phyloP scores from a whole-genome alignment of 2,888 invertebrate genomes.

The Galerucella nymphaeae region DNA sequence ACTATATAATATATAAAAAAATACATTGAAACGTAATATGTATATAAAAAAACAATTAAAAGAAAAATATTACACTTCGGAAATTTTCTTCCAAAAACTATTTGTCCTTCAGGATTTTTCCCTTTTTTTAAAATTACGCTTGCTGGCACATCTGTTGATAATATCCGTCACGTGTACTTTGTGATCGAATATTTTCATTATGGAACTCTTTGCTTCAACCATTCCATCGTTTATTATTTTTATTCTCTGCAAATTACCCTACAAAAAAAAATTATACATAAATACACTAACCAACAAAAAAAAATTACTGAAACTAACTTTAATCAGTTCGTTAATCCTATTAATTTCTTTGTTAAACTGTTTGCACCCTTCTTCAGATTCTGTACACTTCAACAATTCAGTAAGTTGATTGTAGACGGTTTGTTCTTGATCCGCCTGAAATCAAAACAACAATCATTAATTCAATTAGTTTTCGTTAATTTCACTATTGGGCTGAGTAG shows the following conservation, averaged over 20 bases:
- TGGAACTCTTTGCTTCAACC: constrained; percentile 86
- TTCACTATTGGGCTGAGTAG: too few species aligned
- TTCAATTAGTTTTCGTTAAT: background rate
- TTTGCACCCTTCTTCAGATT: constrained; percentile 59
- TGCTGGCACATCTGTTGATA: constrained; percentile 89
- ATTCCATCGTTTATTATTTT: constrained; percentile 93
- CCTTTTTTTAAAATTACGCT: constrained; percentile 91
- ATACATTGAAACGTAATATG: constrained; percentile 22
- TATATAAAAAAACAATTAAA: constrained; percentile 19
- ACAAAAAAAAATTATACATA: constrained; percentile 56
- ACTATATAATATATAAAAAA: constrained; percentile 28
- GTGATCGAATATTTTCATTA: constrained; percentile 92
- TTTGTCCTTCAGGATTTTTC: constrained; percentile 69
- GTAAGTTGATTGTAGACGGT: constrained; percentile 64
- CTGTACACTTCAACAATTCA: constrained; percentile 62
- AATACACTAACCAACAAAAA: constrained; percentile 15
- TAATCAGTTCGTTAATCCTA: constrained; percentile 71
- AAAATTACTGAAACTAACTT: constrained; percentile 66
- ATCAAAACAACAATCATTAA: constrained; percentile 29
- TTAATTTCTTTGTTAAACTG: constrained; percentile 62
- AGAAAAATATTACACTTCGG: background rate
- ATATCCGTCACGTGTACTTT: constrained; percentile 90
- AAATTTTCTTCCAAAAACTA: background rate
- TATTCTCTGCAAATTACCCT: constrained; percentile 96
- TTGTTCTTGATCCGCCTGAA: constrained; percentile 68